phyloP scores from a whole-genome alignment of 2,888 invertebrate genomes.

The Augochlorella aurata region DNA sequence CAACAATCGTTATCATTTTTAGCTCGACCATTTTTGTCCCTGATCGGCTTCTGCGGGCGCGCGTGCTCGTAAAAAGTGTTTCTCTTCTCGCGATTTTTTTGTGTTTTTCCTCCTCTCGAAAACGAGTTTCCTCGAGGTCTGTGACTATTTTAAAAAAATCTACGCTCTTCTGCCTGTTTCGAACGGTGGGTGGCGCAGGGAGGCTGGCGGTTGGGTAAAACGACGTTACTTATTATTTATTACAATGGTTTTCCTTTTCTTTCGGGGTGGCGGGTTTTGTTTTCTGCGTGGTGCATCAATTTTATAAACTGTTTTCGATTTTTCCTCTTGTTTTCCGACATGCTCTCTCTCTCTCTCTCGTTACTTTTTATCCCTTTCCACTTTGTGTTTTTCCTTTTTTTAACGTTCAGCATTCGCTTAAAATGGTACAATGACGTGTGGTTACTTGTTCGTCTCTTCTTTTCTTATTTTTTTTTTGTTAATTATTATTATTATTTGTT shows the following conservation, averaged over 20 bases:
- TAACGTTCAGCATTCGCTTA: slow-evolving; percentile 8
- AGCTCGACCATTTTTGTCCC: neutral
- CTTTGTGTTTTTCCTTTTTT: slow-evolving; percentile 41
- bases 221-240: slow-evolving; percentile 25
- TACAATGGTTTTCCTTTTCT: slow-evolving; percentile 39
- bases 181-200: neutral
- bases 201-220: neutral
- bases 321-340: slow-evolving; percentile 45
- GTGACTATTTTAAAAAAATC: slow-evolving; percentile 52
- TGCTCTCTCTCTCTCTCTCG: slow-evolving; percentile 56
- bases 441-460: slow-evolving; percentile 40
- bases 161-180: slow-evolving; percentile 29
- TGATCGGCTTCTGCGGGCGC: neutral
- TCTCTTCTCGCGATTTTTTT: slow-evolving; percentile 16
- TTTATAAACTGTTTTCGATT: slow-evolving; percentile 60
- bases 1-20: neutral
- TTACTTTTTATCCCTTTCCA: slow-evolving; percentile 6
- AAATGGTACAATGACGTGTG: slow-evolving; percentile 73
- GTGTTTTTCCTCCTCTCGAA: neutral
- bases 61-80: slow-evolving; percentile 34
- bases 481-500: slow-evolving; percentile 42
- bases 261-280: slow-evolving; percentile 51
- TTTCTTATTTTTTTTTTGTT: slow-evolving; percentile 46
- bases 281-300: slow-evolving; percentile 37
- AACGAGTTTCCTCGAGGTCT: slow-evolving; percentile 2